Percentiles rank a stretch among this genome's conserved stretches.
These are phyloP conservation scores for Athetis lepigone DNA, from an alignment of 2,888 invertebrate genomes.

Conservation along the genomic window DNA sequence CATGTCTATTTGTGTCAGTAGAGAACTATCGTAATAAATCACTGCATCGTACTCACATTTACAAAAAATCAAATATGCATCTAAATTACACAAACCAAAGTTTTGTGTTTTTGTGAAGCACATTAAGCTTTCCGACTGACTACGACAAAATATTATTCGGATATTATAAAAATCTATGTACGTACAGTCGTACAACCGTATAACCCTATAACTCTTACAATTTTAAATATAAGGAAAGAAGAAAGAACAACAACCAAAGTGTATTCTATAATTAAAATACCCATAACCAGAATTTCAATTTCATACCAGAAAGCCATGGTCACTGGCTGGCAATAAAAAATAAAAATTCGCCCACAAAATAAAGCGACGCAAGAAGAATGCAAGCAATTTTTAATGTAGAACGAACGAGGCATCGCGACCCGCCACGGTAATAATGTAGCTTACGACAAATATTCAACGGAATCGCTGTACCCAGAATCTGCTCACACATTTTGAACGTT, in stretches of 20 bases:
- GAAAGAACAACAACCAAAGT: constrained; percentile 8
- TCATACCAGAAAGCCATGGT: constrained; percentile 76
- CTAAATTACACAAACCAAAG: too few species aligned
- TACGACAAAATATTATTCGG: too few species aligned
- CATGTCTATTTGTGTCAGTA: too few species aligned
- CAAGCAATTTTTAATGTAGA: constrained; percentile 89
- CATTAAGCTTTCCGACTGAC: constrained; percentile 71
- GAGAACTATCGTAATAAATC: too few species aligned
- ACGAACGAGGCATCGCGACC: constrained; percentile 76
- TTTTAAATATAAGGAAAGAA: background rate
- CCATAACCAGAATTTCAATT: constrained; percentile 76
- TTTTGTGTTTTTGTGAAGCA: constrained; percentile 67
- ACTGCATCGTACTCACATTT: too few species aligned
- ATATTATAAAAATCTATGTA: too few species aligned
- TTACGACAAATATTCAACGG: constrained; percentile 75
- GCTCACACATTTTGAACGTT: constrained; percentile 38
- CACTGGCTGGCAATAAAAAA: constrained; percentile 78
- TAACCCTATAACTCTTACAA: background rate
- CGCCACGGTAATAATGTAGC: constrained; percentile 79
- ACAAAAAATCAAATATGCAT: too few species aligned
- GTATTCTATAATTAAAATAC: constrained; percentile 60
- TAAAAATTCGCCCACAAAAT: constrained; percentile 80
- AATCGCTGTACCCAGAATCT: constrained; percentile 63
- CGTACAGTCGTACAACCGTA: too few species aligned
- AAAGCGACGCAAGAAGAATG: constrained; percentile 85